phyloP scores from a whole-genome alignment of 2,113 vertebrate species.

The Aegypius monachus region DNA sequence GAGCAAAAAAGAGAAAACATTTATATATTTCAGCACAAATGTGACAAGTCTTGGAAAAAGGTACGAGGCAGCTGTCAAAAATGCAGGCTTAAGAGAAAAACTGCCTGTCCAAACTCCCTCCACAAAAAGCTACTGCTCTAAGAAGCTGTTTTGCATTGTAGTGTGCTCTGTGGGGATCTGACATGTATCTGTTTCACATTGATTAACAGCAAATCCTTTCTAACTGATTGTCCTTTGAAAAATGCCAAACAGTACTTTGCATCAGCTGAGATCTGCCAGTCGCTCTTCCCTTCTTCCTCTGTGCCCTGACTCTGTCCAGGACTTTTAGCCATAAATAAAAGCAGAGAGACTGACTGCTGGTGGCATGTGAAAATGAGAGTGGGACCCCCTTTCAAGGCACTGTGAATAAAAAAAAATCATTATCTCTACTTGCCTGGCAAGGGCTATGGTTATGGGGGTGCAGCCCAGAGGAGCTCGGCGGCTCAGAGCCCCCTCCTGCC shows the following conservation, averaged over 20 bases:
- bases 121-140: neutral
- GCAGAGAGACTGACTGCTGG: neutral
- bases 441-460: neutral
- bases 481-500: neutral
- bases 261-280: neutral
- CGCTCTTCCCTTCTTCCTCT: neutral
- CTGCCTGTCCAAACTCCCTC: neutral
- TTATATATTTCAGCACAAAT: neutral
- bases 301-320: neutral
- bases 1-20: neutral
- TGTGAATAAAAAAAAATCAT: neutral
- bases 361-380: neutral
- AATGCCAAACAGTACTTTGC: neutral
- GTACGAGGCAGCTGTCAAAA: neutral
- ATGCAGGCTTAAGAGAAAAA: neutral
- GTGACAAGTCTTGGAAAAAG: neutral
- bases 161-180: neutral
- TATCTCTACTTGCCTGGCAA: neutral
- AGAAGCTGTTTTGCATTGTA: neutral
- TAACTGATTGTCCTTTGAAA: neutral
- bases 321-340: neutral
- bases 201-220: neutral
- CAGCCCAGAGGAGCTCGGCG: accelerated
- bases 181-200: neutral
- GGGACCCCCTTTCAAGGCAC: neutral